phyloP scores from a whole-genome alignment of 35 echinoderm and acorn worm genomes.

The Chiridota heheva region DNA sequence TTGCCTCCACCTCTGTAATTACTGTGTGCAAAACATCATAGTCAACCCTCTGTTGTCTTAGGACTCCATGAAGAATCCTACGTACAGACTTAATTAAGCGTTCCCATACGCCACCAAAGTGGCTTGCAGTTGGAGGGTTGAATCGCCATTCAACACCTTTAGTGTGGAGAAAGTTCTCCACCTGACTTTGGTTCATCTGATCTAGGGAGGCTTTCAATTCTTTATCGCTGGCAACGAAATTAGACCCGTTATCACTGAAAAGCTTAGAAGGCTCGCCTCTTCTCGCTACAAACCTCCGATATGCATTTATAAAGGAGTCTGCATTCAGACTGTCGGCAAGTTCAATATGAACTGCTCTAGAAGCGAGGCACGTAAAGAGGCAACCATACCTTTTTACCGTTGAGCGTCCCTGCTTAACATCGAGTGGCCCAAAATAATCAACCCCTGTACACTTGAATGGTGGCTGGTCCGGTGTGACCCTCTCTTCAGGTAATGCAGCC shows the following conservation, averaged over 20 bases:
- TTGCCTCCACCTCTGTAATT: background rate
- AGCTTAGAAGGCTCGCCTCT: background rate
- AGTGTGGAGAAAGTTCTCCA: constrained; percentile 4
- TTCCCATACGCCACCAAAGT: background rate
- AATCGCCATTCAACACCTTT: background rate
- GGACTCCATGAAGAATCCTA: background rate
- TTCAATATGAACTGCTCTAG: constrained; percentile 12
- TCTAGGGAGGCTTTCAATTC: background rate
- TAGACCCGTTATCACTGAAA: background rate
- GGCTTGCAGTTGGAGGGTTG: background rate
- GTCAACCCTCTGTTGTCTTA: background rate
- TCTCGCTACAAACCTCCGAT: background rate
- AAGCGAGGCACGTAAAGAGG: constrained; percentile 27
- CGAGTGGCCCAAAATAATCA: constrained; percentile 26
- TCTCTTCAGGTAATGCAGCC: background rate
- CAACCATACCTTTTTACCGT: constrained; percentile 21
- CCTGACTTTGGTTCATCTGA: background rate
- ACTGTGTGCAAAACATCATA: background rate
- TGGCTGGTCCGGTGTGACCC: constrained; percentile 13
- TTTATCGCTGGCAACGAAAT: background rate
- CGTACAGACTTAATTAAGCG: background rate
- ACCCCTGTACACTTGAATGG: constrained; percentile 9
- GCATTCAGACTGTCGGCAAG: background rate
- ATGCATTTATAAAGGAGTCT: constrained; percentile 1
- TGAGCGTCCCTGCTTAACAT: constrained; percentile 1